These are phyloP conservation scores for Lepidocyrtoides sp. DNA, from an alignment of 2,888 invertebrate genomes.

Conservation along the genomic window DNA sequence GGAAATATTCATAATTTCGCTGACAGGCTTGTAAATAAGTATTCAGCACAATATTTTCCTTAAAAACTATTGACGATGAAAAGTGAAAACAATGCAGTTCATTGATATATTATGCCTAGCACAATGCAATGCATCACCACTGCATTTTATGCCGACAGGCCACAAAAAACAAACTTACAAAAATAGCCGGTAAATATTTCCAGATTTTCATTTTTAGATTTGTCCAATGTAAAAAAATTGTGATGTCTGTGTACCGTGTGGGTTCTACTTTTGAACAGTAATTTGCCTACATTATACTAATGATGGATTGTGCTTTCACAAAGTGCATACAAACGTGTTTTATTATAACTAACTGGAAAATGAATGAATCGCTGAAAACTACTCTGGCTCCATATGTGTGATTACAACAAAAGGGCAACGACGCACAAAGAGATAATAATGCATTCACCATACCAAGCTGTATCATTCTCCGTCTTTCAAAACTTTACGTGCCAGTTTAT, in stretches of 20 bases:
- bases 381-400: conserved; percentile 11
- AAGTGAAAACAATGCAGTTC: conserved; percentile 26
- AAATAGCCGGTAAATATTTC: not conserved
- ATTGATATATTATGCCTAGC: not conserved
- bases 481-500: not conserved
- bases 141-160: not conserved
- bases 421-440: not conserved
- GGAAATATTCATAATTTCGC: conserved; percentile 47
- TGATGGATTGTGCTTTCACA: not conserved
- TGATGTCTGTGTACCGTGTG: too few species aligned
- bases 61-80: not conserved
- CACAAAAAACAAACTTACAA: not conserved
- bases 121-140: too few species aligned
- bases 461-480: not conserved
- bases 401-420: not conserved
- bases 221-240: too few species aligned
- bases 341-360: too few species aligned
- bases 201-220: not conserved
- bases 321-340: not conserved
- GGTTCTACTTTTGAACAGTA: too few species aligned
- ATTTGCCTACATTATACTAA: not conserved
- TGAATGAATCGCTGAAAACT: not conserved
- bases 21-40: conserved; percentile 39
- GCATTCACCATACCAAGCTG: not conserved
- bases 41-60: not conserved